Conservation (phyloP, 1,140 invertebrate species). For the Cydia strobilella region DNA sequence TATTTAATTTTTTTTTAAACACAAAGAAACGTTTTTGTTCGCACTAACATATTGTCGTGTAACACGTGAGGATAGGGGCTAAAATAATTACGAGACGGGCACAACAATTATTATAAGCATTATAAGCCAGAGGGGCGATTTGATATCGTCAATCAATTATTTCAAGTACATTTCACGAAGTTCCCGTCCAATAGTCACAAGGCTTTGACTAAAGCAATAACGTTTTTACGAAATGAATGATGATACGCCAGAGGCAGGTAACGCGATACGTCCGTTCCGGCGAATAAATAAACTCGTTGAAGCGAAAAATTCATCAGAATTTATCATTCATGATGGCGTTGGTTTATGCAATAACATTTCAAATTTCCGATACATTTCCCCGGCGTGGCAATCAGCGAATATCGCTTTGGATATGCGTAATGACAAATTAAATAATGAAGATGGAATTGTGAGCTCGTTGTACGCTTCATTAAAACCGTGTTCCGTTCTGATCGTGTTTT, state of each 20-base stretch:
- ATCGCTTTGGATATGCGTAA: slow-evolving; percentile 21
- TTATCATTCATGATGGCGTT: slow-evolving; percentile 57
- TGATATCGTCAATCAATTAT: slow-evolving; percentile 71
- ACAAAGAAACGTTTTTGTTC: background rate
- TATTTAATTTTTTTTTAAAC: background rate
- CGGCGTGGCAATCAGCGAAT: slow-evolving; percentile 29
- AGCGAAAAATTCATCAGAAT: slow-evolving; percentile 72
- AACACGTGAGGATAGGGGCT: slow-evolving; percentile 38
- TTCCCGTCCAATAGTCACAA: slow-evolving; percentile 43
- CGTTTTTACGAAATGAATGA: slow-evolving; percentile 67
- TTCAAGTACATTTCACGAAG: slow-evolving; percentile 53
- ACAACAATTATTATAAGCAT: slow-evolving; percentile 49
- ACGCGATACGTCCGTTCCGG: slow-evolving; percentile 62
- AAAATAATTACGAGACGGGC: slow-evolving; percentile 50
- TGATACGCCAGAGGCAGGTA: slow-evolving; percentile 61
- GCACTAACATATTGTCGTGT: slow-evolving; percentile 22
- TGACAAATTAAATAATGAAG: slow-evolving; percentile 30
- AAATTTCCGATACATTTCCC: slow-evolving; percentile 35
- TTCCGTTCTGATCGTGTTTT: slow-evolving; percentile 13
- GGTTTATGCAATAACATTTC: slow-evolving; percentile 45
- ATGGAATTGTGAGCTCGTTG: slow-evolving; percentile 18
- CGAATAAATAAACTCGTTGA: slow-evolving; percentile 71
- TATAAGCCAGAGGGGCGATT: slow-evolving; percentile 49
- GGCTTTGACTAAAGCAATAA: slow-evolving; percentile 57
- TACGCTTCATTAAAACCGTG: slow-evolving; percentile 9